A percentile compares a stretch with the other conserved stretches of the same genome.
Conservation (phyloP, 1,140 invertebrate genomes). For the Calycopis cecrops region DNA sequence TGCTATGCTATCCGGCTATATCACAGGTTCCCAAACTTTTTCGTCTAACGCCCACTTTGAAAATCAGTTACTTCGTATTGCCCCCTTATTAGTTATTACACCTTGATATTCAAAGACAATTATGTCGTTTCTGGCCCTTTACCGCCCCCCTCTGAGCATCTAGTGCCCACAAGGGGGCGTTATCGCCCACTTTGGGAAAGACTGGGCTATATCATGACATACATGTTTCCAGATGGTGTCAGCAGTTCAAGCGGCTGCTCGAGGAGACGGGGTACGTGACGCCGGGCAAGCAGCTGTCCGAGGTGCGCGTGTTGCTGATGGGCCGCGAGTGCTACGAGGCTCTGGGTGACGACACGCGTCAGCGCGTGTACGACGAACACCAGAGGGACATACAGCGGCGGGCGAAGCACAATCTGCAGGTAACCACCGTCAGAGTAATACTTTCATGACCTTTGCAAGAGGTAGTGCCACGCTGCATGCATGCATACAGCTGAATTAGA, state of each 20-base stretch:
- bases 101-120: too few species aligned
- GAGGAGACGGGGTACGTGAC: constrained; percentile 96
- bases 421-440: constrained; percentile 31
- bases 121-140: too few species aligned
- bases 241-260: constrained; percentile 94
- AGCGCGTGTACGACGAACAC: constrained; percentile 95
- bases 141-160: too few species aligned
- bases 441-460: constrained; percentile 71
- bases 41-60: too few species aligned
- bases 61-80: too few species aligned
- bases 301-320: constrained; percentile 95
- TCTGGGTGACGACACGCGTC: constrained; percentile 91
- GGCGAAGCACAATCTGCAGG: constrained; percentile 94
- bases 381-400: constrained; percentile 93
- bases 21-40: too few species aligned
- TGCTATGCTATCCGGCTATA: too few species aligned
- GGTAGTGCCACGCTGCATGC: constrained; percentile 94
- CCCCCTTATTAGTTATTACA: too few species aligned
- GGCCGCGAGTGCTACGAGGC: constrained; percentile 96
- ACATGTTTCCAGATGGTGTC: constrained; percentile 81
- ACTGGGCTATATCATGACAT: background rate
- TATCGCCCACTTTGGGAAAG: too few species aligned
- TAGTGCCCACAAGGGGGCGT: too few species aligned
- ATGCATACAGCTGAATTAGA: constrained; percentile 96
- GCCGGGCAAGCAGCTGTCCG: constrained; percentile 93